Conservation (phyloP, 1,140 invertebrate genomes). For the Monomorium pharaonis region DNA sequence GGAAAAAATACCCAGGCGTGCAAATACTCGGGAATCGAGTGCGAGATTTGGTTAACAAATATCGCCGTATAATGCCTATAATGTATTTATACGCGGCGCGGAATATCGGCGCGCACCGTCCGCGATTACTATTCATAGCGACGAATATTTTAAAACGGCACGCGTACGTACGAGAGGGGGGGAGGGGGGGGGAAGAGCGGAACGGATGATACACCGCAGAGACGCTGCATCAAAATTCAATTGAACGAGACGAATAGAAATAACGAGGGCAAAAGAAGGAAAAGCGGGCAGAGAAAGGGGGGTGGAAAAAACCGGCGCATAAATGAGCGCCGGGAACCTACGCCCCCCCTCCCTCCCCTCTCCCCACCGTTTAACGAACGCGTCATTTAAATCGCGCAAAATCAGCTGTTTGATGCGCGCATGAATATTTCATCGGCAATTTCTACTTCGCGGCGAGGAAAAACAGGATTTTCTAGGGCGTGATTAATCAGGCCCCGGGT, state of each 20-base stretch:
- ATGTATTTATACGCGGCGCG: conserved; percentile 43
- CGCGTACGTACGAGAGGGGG: not conserved
- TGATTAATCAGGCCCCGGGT: conserved; percentile 55
- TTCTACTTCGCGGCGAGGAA: conserved; percentile 47
- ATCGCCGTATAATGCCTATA: conserved; percentile 47
- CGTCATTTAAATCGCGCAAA: conserved; percentile 50
- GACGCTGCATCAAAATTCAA: conserved; percentile 42
- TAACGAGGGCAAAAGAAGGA: conserved; percentile 9
- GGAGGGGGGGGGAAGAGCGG: not conserved
- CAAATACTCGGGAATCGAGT: conserved; percentile 40
- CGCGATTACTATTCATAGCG: conserved; percentile 54
- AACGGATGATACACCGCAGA: conserved; percentile 21
- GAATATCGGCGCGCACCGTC: conserved; percentile 33
- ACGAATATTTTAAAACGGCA: conserved; percentile 51
- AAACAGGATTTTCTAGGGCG: conserved; percentile 57
- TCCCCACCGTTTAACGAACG: conserved; percentile 4
- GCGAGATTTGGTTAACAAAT: conserved; percentile 52
- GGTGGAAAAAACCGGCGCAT: not conserved
- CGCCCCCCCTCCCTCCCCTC: not conserved
- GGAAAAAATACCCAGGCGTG: not conserved
- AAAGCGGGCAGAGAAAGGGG: not conserved
- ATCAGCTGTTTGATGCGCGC: conserved; percentile 51
- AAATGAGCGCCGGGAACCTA: conserved; percentile 3
- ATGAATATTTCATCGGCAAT: conserved; percentile 57
- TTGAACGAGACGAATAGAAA: conserved; percentile 47